A percentile compares a stretch with the other conserved stretches of the same genome.
phyloP scores from a whole-genome alignment of 1,140 invertebrate genomes.

The Conus ventricosus region DNA sequence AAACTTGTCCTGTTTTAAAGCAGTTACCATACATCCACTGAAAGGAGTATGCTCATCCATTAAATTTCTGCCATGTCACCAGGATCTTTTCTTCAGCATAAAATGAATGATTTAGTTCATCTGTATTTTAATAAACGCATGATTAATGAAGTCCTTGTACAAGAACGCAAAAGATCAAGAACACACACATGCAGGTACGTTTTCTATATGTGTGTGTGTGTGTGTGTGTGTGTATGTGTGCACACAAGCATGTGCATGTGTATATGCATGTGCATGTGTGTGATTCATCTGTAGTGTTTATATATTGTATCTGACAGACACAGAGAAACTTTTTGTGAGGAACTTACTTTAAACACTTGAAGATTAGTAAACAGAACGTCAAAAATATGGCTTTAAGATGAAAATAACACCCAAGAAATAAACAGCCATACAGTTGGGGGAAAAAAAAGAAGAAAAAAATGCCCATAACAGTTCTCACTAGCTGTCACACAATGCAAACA shows the following conservation, averaged over 20 bases:
- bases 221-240: no score
- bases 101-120: no score
- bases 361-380: neutral
- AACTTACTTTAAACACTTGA: no score
- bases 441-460: neutral
- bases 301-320: neutral
- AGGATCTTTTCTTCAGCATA: no score
- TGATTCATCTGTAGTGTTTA: neutral
- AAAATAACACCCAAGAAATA: neutral
- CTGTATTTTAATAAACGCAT: no score
- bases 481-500: neutral
- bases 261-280: neutral
- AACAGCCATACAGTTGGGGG: neutral
- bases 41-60: neutral
- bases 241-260: neutral
- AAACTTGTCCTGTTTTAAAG: neutral
- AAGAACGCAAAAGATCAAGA: no score
- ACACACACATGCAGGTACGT: no score
- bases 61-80: neutral
- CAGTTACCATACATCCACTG: neutral
- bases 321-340: neutral
- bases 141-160: no score
- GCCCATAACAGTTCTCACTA: no score
- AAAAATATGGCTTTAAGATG: neutral
- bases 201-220: no score